A percentile compares a stretch with the other conserved stretches of the same genome.
Conservation (phyloP, 2,113 vertebrate species). For the Tragelaphus buxtoni region DNA sequence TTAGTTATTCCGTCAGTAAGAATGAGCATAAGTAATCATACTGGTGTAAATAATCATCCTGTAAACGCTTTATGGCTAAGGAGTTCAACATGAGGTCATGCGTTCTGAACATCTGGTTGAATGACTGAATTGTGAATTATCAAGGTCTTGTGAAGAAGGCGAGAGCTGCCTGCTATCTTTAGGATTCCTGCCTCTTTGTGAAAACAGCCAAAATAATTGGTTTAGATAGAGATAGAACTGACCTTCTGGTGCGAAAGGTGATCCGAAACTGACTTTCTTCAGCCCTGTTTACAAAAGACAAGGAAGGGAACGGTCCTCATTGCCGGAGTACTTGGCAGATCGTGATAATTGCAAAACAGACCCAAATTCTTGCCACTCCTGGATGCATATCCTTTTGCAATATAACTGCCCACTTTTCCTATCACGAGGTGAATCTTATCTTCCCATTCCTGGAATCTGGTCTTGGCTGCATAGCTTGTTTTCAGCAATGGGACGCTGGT, state of each 20-base stretch:
- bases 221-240: conserved; percentile 10
- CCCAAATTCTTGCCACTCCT: background rate
- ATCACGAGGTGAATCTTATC: background rate
- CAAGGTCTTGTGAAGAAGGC: conserved; percentile 48
- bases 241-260: background rate
- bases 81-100: conserved; percentile 65
- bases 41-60: conserved; percentile 71
- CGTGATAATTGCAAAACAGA: background rate
- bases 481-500: background rate
- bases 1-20: conserved; percentile 53
- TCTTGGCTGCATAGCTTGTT: background rate
- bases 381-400: background rate
- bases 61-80: conserved; percentile 58
- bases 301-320: background rate
- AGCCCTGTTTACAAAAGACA: background rate
- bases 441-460: background rate
- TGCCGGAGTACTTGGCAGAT: background rate
- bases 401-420: background rate
- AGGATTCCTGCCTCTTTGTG: conserved; percentile 27
- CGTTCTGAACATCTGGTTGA: conserved; percentile 61
- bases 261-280: background rate
- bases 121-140: conserved; percentile 66
- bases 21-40: conserved; percentile 58
- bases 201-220: background rate
- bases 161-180: conserved; percentile 40